Conservation (phyloP, 2,113 vertebrate species). For the Sebastes schlegelii region DNA sequence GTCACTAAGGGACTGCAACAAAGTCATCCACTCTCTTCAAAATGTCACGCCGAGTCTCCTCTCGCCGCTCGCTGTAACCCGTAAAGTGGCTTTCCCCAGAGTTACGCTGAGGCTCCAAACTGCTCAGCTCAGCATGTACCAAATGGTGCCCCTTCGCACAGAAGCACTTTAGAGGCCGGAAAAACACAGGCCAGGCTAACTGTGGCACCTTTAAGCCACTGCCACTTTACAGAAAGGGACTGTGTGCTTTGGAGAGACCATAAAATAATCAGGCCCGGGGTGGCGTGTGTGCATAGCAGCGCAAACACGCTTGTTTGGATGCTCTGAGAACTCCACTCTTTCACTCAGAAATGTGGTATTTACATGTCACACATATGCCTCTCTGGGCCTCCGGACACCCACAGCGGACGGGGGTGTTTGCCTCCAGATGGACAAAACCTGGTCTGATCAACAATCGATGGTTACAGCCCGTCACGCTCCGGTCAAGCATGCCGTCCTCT, state of each 20-base stretch:
- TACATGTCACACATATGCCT: slow-evolving; percentile 40
- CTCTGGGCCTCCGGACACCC: slow-evolving; percentile 29
- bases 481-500: slow-evolving; percentile 40
- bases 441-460: slow-evolving; percentile 62
- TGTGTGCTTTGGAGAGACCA: slow-evolving; percentile 60
- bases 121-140: slow-evolving; percentile 81
- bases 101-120: slow-evolving; percentile 63
- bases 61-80: slow-evolving; percentile 46
- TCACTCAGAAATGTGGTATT: slow-evolving; percentile 48
- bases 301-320: slow-evolving; percentile 51
- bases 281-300: slow-evolving; percentile 43
- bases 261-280: slow-evolving; percentile 47
- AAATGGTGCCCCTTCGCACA: slow-evolving; percentile 79
- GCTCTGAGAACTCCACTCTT: slow-evolving; percentile 14
- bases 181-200: slow-evolving; percentile 42
- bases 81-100: slow-evolving; percentile 78
- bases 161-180: slow-evolving; percentile 81
- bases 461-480: slow-evolving; percentile 40
- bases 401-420: slow-evolving; percentile 9
- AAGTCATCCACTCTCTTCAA: slow-evolving; percentile 70
- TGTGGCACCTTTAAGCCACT: slow-evolving; percentile 50
- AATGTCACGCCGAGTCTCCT: slow-evolving; percentile 66
- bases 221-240: slow-evolving; percentile 63
- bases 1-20: slow-evolving; percentile 55
- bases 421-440: slow-evolving; percentile 68